A percentile compares a stretch with the other conserved stretches of the same genome.
Evolutionary conservation across 2,888 invertebrate species (phyloP).

Genomic region (Drosophila paramelanica): DNA sequence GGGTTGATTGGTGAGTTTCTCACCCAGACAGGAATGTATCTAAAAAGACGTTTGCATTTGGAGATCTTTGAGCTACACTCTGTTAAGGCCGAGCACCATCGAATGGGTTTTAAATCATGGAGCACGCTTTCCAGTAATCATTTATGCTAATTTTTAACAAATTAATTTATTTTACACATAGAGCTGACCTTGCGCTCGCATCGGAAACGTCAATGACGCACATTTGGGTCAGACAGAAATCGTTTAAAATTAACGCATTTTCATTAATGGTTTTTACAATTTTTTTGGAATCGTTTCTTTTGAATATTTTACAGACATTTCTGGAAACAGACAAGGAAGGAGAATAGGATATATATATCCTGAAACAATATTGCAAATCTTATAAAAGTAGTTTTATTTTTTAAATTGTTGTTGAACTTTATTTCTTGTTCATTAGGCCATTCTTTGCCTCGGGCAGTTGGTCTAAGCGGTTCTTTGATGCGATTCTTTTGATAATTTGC

Average conservation of each 20-base stretch:
- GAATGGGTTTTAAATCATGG: constrained; percentile 1
- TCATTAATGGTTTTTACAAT: constrained; percentile 9
- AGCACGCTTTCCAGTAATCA: constrained; percentile 30
- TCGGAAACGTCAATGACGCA: constrained; percentile 49
- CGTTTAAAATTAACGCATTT: constrained; percentile 40
- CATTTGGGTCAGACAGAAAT: constrained; percentile 54
- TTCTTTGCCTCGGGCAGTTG: constrained; percentile 5
- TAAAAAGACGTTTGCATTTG: neutral
- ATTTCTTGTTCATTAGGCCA: neutral
- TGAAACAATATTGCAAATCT: neutral
- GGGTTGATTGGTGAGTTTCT: neutral
- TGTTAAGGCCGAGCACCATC: neutral
- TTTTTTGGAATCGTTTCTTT: neutral
- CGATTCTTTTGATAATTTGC: constrained; percentile 37
- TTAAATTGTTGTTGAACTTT: neutral
- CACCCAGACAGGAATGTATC: neutral
- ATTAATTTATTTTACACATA: constrained; percentile 60
- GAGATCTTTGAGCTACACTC: too few relatives aligned
- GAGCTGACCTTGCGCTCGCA: constrained; percentile 49
- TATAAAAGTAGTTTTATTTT: too few relatives aligned
- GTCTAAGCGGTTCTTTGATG: constrained; percentile 9
- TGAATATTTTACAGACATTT: neutral
- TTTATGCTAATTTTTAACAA: constrained; percentile 61
- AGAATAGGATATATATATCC: neutral
- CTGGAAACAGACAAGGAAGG: neutral